Evolutionary conservation across 2,113 vertebrate species (phyloP).

Genomic region (Furnarius figulus): DNA sequence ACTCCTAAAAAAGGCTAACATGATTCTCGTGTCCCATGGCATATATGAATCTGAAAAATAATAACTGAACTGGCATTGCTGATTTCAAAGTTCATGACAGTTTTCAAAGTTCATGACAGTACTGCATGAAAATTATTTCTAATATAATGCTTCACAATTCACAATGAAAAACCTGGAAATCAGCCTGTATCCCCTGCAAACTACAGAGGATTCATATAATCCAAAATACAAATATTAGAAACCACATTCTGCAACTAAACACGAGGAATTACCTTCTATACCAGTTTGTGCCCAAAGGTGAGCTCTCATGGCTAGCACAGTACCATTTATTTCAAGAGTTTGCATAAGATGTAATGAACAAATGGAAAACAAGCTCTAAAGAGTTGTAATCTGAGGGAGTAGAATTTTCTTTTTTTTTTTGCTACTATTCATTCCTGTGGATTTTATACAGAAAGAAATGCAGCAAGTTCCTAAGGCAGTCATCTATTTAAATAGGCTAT

Average conservation of each 20-base stretch:
- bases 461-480: not conserved
- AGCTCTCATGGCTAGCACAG: not conserved
- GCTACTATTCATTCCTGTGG: not conserved
- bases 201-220: not conserved
- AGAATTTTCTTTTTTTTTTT: not conserved
- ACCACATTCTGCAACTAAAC: not conserved
- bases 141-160: not conserved
- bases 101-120: not conserved
- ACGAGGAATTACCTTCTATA: not conserved
- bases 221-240: not conserved
- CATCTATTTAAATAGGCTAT: not conserved
- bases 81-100: not conserved
- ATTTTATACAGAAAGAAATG: not conserved
- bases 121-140: not conserved
- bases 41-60: not conserved
- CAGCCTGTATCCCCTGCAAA: not conserved
- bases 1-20: not conserved
- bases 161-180: not conserved
- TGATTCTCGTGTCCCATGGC: not conserved
- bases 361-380: not conserved
- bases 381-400: not conserved
- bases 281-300: not conserved
- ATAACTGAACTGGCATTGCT: not conserved
- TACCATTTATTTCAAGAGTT: not conserved
- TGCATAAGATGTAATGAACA: not conserved